phyloP scores from a whole-genome alignment of 2,797 vertebrate genomes.

The Acipenser ruthenus region DNA sequence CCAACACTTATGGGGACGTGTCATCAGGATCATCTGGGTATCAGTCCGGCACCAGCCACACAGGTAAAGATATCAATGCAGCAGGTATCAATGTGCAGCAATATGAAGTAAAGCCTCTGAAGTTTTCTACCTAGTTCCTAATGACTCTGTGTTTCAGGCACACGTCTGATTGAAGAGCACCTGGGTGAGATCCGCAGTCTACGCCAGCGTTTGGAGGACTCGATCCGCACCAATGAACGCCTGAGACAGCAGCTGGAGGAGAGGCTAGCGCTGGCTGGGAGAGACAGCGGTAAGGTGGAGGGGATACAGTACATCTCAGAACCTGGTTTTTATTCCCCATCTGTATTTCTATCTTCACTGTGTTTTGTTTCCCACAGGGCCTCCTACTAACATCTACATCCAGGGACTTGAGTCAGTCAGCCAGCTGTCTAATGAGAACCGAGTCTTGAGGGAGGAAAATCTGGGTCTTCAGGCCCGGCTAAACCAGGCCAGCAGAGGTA shows the following conservation, averaged over 20 bases:
- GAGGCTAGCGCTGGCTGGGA: conserved; percentile 45
- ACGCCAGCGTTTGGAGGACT: conserved; percentile 77
- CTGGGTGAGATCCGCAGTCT: conserved; percentile 75
- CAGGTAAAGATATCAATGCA: conserved; percentile 50
- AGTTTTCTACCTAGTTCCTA: too few species aligned
- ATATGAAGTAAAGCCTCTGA: too few species aligned
- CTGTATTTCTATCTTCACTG: neutral
- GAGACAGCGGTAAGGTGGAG: conserved; percentile 48
- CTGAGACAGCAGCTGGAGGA: conserved; percentile 76
- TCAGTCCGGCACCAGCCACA: conserved; percentile 59
- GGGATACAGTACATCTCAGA: too few species aligned
- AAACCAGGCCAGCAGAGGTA: conserved; percentile 61
- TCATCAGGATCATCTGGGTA: conserved; percentile 58
- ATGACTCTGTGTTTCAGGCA: conserved; percentile 40
- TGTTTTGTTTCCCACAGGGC: conserved; percentile 38
- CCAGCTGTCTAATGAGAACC: conserved; percentile 64
- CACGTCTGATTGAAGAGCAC: conserved; percentile 79
- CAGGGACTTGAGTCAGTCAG: conserved; percentile 61
- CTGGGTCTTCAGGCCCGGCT: conserved; percentile 54
- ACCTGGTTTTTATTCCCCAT: too few species aligned
- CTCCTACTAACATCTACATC: conserved; percentile 62
- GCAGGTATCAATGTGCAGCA: neutral
- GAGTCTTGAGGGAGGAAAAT: conserved; percentile 70
- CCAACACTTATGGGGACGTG: conserved; percentile 39
- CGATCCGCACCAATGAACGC: conserved; percentile 80